Evolutionary conservation across 2,113 vertebrate genomes (phyloP).

Genomic region (Emydura subglobosa): DNA sequence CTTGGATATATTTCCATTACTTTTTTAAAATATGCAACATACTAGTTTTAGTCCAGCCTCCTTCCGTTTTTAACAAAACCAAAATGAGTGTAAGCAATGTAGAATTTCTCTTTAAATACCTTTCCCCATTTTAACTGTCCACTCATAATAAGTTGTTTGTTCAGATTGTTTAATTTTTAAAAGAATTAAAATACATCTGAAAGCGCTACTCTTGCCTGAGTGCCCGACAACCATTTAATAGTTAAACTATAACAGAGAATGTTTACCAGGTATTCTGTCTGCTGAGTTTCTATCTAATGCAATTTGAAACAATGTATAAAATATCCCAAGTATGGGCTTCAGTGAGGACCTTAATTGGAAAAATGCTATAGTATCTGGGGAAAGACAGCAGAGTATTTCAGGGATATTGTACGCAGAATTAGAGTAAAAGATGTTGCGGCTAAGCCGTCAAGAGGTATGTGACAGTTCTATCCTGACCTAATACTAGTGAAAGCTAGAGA

Average conservation of each 20-base stretch:
- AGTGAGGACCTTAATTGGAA: neutral
- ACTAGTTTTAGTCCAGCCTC: neutral
- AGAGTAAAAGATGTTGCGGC: neutral
- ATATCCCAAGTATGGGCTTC: neutral
- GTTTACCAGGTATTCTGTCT: neutral
- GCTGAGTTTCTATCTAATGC: neutral
- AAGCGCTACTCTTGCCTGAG: neutral
- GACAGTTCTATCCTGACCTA: neutral
- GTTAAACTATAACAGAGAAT: neutral
- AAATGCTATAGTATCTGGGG: neutral
- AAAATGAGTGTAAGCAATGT: conserved; percentile 17
- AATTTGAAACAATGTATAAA: neutral
- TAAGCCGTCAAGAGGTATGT: neutral
- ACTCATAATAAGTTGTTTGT: neutral
- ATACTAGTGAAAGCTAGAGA: conserved; percentile 20
- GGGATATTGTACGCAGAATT: neutral
- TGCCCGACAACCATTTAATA: accelerated
- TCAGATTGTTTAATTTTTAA: neutral
- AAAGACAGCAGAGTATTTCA: conserved; percentile 6
- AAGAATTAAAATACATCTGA: accelerated
- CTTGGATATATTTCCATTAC: neutral
- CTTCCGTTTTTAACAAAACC: conserved; percentile 8
- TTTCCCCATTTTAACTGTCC: neutral
- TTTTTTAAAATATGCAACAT: neutral
- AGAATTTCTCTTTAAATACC: neutral